Evolutionary conservation across 2,888 invertebrate species (phyloP), one percentile per base, ranked within the genome.

Genomic region (Carabus problematicus): DNA sequence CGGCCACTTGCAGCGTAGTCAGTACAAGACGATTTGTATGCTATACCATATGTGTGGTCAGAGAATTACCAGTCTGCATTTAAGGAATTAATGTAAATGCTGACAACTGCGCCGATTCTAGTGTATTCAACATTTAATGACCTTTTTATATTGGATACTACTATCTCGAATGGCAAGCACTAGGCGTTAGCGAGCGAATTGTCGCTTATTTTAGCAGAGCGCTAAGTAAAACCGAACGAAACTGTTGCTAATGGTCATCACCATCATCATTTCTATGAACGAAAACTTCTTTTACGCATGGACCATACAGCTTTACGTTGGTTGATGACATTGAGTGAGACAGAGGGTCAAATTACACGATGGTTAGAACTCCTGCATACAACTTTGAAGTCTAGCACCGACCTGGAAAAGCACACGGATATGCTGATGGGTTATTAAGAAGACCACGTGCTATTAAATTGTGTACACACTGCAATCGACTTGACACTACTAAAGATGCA

Each of bases 11-110:
- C n/a, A n/a, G 64, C 52, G 12, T 59, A 70, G 47, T 7, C 61
- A 6, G n/a, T n/a, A 79, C 75, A 64, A 66, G 76, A 1, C 70
- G 74, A 41, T 78, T 75, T 54, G 72, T 76, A 9, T 54, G 42
- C 43, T 41, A 8, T n/a, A n/a, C 3, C 8, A 1, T 73, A 69
- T 68, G 11, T 8, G 7, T 49, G 52, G 52, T 11, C 11, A 8
- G 52, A 49, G 8, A 12, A 49, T 12, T 11, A 7, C 9, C 11
- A 49, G 52, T 8, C 52, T 11, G 52, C 54, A 14, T 54, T 3
- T 19, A 19, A 54, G 6, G 11, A 54, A n/a, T 8, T 54, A 11
- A 54, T 18, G 1, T 19, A 54, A 14, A 8, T 11, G 11, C 12
- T 54, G 16, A 16, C 18, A 14, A 2, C 11, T 16, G 54, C 54